phyloP scores from a whole-genome alignment of 2,888 invertebrate genomes.

The Volucella inanis region DNA sequence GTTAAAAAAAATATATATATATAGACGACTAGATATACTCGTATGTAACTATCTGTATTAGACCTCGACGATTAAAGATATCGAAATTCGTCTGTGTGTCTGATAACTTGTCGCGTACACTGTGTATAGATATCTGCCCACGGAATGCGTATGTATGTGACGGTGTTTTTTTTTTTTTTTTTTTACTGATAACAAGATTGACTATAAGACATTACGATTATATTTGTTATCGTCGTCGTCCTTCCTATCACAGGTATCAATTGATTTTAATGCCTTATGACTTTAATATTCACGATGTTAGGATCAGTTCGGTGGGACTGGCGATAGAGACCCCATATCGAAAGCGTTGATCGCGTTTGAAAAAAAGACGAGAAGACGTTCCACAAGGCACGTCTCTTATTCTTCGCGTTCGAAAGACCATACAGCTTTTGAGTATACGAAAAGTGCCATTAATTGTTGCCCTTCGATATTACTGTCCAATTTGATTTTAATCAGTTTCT shows the following conservation, averaged over 20 bases:
- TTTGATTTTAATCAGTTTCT: conserved; percentile 10
- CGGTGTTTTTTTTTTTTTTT: conserved; percentile 23
- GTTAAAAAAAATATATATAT: conserved; percentile 19
- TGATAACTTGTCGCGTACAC: conserved; percentile 66
- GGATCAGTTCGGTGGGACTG: conserved; percentile 71
- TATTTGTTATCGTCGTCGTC: conserved; percentile 71
- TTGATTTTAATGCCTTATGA: conserved; percentile 75
- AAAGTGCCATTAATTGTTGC: background rate
- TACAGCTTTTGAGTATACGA: background rate
- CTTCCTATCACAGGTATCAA: conserved; percentile 75
- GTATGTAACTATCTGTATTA: background rate
- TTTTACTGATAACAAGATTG: conserved; percentile 55
- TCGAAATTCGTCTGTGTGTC: conserved; percentile 52
- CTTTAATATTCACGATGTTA: conserved; percentile 70
- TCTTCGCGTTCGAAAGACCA: background rate
- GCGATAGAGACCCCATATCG: conserved; percentile 69
- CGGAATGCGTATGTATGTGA: conserved; percentile 30
- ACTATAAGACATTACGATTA: conserved; percentile 55
- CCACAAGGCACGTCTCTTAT: background rate
- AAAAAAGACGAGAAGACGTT: background rate
- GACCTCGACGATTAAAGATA: conserved; percentile 45
- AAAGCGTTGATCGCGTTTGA: conserved; percentile 55
- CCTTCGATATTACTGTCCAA: conserved; percentile 24
- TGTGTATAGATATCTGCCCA: conserved; percentile 6
- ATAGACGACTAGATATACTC: conserved; percentile 30